phyloP scores from a whole-genome alignment of 92 coral and sea anemone species.

The Phenganax subtilis region DNA sequence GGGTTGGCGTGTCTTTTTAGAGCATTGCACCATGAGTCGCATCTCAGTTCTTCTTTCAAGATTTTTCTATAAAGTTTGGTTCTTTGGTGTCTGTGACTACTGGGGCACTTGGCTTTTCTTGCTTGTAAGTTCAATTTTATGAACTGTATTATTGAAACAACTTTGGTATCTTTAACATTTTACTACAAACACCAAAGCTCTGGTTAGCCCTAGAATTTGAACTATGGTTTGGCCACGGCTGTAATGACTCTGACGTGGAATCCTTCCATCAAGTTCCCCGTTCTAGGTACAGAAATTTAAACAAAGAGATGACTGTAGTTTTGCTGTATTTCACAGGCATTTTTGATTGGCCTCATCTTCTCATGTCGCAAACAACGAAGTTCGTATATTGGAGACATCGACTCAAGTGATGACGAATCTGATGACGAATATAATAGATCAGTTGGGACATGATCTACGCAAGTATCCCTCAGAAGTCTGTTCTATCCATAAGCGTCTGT shows the following conservation, averaged over 20 bases:
- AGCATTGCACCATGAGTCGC: conserved; percentile 71
- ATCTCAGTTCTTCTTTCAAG: conserved; percentile 79
- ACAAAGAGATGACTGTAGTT: too few relatives aligned
- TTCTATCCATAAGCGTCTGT: background rate
- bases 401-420: conserved; percentile 80
- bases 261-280: background rate
- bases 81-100: conserved; percentile 93
- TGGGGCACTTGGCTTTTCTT: conserved; percentile 98
- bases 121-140: conserved; percentile 46
- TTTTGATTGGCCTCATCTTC: conserved; percentile 66
- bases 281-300: background rate
- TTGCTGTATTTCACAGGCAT: conserved; percentile 47
- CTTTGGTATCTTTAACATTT: background rate
- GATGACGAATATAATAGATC: conserved; percentile 56
- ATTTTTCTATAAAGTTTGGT: conserved; percentile 98
- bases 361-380: conserved; percentile 77
- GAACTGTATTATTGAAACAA: background rate
- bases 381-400: conserved; percentile 74
- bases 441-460: conserved; percentile 27
- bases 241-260: background rate
- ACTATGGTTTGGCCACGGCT: background rate
- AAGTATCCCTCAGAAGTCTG: background rate
- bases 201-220: background rate
- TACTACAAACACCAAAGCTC: background rate
- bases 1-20: conserved; percentile 33